Evolutionary conservation across 92 coral and sea anemone genomes (phyloP), one percentile per base, ranked within the genome.

Genomic region (Porites cylindrica): DNA sequence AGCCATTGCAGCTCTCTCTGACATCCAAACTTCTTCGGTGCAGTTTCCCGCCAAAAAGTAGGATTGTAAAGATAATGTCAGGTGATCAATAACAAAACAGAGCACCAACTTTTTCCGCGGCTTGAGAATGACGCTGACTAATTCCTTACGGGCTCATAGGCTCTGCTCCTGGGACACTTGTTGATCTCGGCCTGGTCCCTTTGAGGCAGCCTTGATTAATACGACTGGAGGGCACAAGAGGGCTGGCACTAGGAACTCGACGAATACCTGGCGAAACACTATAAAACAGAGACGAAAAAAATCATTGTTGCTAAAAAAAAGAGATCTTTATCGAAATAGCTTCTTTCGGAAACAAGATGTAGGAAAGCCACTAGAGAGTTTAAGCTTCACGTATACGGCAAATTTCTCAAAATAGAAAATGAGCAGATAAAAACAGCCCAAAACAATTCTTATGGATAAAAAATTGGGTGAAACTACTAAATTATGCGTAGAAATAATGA

Each of bases 201-300:
- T 82, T 75, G 43, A 91, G 71, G 50, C 77, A 62, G 67, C 73
- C 88, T 75, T 85, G 90, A 85, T 95, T 95, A 64, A 91, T 82
- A 29, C 87, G 91, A 12, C 91, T 61, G 51, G 96, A 93, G 19
- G 96, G 88, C n/a, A 75, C 79, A 4, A 96, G 90, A 54, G 98
- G 99, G 81, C 96, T 96, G 80, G 93, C 82, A 67, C 91, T 83
- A 32, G 91, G 86, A 19, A 89, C 85, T n/a, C 87, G 74, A 47
- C 68, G 74, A 18, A 84, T 83, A 3, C 82, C 58, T 7, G 96
- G 96, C 13, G 98, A 92, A 59, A 90, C 87, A 60, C 98, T 94
- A 51, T 8, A 80, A 78, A 12, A 11, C 47, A 20, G 29, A 67
- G 23, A 14, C 13, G 50, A 32, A 14, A 69, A 24, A 32, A 56